Evolutionary conservation across 1,140 invertebrate genomes (phyloP).

Genomic region (Drosophila arawakana): DNA sequence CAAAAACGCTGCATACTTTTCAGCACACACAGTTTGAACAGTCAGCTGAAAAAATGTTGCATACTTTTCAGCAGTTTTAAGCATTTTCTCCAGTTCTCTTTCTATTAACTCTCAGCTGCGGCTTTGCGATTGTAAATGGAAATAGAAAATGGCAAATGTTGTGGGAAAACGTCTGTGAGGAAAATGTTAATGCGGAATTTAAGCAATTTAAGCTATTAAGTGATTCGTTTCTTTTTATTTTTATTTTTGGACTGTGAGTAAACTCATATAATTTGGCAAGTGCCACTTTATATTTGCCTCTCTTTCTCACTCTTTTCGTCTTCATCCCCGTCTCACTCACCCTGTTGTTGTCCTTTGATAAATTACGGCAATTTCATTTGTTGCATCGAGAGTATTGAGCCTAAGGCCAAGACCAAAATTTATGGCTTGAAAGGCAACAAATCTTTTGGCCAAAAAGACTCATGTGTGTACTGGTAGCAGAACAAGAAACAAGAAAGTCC

Average conservation of each 20-base stretch:
- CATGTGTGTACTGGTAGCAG: constrained; percentile 21
- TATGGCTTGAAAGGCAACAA: constrained; percentile 43
- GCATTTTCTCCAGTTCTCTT: neutral
- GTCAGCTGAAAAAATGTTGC: neutral
- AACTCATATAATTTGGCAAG: constrained; percentile 33
- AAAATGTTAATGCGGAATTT: constrained; percentile 28
- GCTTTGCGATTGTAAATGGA: constrained; percentile 13
- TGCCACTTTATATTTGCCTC: constrained; percentile 11
- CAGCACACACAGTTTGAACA: neutral
- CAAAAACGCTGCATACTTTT: neutral
- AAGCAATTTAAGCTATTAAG: constrained; percentile 53
- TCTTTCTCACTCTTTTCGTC: neutral
- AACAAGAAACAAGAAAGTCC: constrained; percentile 1
- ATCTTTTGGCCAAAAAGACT: constrained; percentile 35
- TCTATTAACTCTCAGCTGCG: neutral
- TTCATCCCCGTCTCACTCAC: neutral
- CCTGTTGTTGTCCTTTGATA: constrained; percentile 44
- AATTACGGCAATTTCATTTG: constrained; percentile 60
- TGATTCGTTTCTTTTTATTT: constrained; percentile 21
- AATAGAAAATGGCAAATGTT: constrained; percentile 2
- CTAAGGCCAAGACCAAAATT: constrained; percentile 31
- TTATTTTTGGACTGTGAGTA: neutral
- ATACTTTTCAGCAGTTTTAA: constrained; percentile 1
- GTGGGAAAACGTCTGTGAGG: neutral
- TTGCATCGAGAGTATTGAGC: constrained; percentile 36